Evolutionary conservation across 2,888 invertebrate genomes (phyloP), one percentile per base, ranked within the genome.

Genomic region (Campoplex capitator): DNA sequence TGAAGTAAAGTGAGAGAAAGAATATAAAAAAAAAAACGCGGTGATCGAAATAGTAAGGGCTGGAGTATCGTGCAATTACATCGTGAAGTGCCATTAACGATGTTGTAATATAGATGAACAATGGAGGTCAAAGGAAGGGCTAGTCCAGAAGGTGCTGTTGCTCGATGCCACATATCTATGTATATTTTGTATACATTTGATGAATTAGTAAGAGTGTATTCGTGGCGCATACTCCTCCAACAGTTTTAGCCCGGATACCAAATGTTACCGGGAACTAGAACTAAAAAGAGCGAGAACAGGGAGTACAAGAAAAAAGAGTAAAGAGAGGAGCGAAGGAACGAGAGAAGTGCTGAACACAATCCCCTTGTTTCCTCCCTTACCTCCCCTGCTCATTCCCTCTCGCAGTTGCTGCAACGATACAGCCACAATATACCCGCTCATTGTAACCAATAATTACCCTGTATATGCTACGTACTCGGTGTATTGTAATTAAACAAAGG

Each of bases 401-500:
- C 74, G 68, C 71, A 84, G 87, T 76, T 83, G 75, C 83, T 67
- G 65, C 79, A 83, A 83, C 85, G 70, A 67, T 84, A 56, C 84
- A 65, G 74, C 77, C 73, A 56, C 68, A 70, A 67, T 84, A 79
- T 82, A 87, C 88, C 87, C 89, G 89, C 90, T 91, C 90, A 91
- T 90, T 91, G 91, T 91, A 92, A 92, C 92, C 91, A 92, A 92
- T 92, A 93, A 93, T 93, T 93, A 93, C 91, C 88, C 89, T 89
- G 92, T 91, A 92, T 88, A 88, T 84, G 89, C 89, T 90, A 88
- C 88, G 89, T 90, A 87, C 89, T 87, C 88, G 86, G 80, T 84
- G 91, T 91, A 92, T 93, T 92, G 92, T 93, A 92, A 92, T 92
- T 93, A 92, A 92, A 92, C 92, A 92, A 93, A 92, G 89, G 92